Evolutionary conservation across 2,113 vertebrate species (phyloP).

Genomic region (Laterallus jamaicensis): DNA sequence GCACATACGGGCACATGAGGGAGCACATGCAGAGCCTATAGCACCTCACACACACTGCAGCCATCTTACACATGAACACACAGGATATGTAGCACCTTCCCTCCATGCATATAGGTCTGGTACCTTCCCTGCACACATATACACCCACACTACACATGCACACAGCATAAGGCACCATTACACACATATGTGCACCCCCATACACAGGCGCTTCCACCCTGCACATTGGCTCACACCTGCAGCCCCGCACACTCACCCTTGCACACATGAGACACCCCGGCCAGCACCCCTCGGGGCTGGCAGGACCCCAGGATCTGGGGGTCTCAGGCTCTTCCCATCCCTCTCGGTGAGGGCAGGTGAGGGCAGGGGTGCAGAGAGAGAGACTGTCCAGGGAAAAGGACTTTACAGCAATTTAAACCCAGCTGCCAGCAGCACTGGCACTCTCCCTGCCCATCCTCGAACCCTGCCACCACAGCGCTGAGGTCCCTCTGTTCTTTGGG

Average conservation of each 20-base stretch:
- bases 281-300: fast-evolving
- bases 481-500: neutral
- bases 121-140: neutral
- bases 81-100: neutral
- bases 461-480: fast-evolving
- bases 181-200: fast-evolving
- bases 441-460: neutral
- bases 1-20: too few relatives aligned
- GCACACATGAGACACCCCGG: neutral
- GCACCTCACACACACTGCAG: fast-evolving
- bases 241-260: fast-evolving
- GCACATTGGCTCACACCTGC: neutral
- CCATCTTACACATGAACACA: neutral
- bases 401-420: neutral
- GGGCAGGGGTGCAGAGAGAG: neutral
- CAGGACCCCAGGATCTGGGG: neutral
- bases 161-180: neutral
- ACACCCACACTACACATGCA: fast-evolving
- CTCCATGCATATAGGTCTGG: fast-evolving
- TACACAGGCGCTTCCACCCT: fast-evolving
- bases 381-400: fast-evolving
- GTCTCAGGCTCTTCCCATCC: neutral
- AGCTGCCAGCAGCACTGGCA: fast-evolving
- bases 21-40: neutral
- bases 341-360: fast-evolving